These are phyloP conservation scores for Melanostigma gelatinosum DNA, from an alignment of 2,113 vertebrate species.

Conservation along the genomic window DNA sequence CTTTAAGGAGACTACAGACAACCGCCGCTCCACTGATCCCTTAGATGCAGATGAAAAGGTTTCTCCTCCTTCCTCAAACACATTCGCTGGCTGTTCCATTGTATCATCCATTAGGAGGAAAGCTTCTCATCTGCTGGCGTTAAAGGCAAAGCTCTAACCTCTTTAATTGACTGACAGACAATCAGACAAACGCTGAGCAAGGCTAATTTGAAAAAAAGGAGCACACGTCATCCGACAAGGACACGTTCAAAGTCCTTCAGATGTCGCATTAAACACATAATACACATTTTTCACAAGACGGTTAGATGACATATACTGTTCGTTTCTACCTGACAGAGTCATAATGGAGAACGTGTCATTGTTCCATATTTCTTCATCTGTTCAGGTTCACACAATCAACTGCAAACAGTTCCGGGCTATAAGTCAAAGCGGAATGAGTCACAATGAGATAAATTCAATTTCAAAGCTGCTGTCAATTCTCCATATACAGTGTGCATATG, in stretches of 20 bases:
- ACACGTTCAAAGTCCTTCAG: slow-evolving; percentile 22
- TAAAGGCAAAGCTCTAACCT: slow-evolving; percentile 24
- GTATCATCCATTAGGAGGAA: slow-evolving; percentile 30
- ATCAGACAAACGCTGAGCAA: slow-evolving; percentile 30
- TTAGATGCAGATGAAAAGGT: slow-evolving; percentile 20
- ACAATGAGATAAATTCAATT: neutral
- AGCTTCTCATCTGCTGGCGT: slow-evolving; percentile 3
- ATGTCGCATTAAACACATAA: neutral
- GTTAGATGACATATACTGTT: neutral
- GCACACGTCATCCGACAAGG: slow-evolving; percentile 17
- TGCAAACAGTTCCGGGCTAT: neutral
- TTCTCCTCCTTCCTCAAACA: slow-evolving; percentile 20
- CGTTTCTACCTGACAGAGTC: neutral
- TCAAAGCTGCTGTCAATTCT: neutral
- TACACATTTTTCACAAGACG: neutral
- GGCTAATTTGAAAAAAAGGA: slow-evolving; percentile 11
- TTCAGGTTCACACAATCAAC: neutral
- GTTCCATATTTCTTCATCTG: slow-evolving; percentile 6
- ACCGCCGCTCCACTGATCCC: neutral
- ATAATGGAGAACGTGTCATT: neutral
- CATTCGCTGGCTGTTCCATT: slow-evolving; percentile 36
- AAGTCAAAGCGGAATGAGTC: neutral
- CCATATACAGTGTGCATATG: neutral
- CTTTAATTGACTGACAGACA: slow-evolving; percentile 24
- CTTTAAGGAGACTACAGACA: neutral